Evolutionary conservation across 2,113 vertebrate species (phyloP), one percentile per base, ranked within the genome.

Genomic region (Hippolais icterina): DNA sequence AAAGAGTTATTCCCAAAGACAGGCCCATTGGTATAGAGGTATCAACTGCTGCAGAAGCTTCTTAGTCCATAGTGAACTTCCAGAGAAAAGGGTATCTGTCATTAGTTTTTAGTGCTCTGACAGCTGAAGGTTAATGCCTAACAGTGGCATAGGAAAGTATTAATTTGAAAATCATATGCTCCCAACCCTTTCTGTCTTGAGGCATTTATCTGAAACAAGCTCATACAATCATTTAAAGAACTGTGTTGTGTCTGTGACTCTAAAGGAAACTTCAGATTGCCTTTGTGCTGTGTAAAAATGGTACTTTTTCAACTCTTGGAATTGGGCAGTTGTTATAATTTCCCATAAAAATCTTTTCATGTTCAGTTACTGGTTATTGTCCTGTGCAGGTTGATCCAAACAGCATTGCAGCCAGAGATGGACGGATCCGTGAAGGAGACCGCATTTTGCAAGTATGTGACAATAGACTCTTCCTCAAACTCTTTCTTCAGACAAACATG

Each of bases 391-490:
- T 99, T 95, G 98, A 99, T 96, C 99, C 99, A 50, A 99, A 99
- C 90, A 99, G 99, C 97, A 99, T 99, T 23, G 99, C 99, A 56
- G 99, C 99, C 91, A 98, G 97, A 97, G 99, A 99, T 10, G 99
- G 99, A 39, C 98, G 99, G 46, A 99, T 99, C 81, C 98, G 98
- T 92, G 99, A 99, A 96, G 99, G 99, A 24, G 99, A 99, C 93
- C 98, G 99, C 74, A 99, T 99, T 94, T 98, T 99, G 89, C 99
- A 99, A 97, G 99, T 99, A 96, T 37, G 97, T 96, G 65, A 93
- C 94, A 93, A 60, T 39, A 85, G 85, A 61, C 39, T 75, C 20
- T 94, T 82, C 78, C 79, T 79, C 49, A 63, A 23, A 93, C 46
- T 87, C 54, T 71, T 91, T 76, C 53, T 82, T 91, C 49, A 90